phyloP scores from a whole-genome alignment of 2,888 invertebrate genomes.

The Rugalucina vietnamica region DNA sequence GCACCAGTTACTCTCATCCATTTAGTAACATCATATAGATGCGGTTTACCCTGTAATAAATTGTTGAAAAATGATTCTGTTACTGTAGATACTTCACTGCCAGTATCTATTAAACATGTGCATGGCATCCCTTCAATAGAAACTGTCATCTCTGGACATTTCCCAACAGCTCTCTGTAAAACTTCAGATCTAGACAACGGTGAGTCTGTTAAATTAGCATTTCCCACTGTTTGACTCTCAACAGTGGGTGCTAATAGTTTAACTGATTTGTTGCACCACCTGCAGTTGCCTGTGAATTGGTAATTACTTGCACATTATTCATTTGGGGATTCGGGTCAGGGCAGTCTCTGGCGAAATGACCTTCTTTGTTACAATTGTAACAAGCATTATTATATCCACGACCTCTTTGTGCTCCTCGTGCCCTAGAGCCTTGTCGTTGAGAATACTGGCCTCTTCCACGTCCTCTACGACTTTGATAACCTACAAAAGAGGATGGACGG shows the following conservation, averaged over 20 bases:
- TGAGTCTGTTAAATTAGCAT: background rate
- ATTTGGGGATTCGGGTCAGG: background rate
- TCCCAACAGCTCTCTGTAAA: background rate
- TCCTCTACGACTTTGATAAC: background rate
- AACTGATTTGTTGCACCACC: background rate
- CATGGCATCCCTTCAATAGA: background rate
- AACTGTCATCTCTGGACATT: background rate
- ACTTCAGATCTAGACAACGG: background rate
- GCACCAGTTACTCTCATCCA: slow-evolving; percentile 10
- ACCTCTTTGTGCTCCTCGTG: background rate
- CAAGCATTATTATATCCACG: background rate
- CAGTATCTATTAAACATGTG: background rate
- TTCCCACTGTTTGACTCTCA: background rate
- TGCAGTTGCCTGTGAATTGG: no score
- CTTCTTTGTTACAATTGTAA: background rate
- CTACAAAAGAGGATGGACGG: background rate
- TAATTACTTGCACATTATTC: no score
- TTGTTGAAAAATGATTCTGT: background rate
- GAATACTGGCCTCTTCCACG: background rate
- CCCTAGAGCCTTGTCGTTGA: background rate
- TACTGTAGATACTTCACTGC: background rate
- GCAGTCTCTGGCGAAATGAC: background rate
- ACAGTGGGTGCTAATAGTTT: background rate
- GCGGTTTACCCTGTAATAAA: background rate
- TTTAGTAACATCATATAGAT: background rate